Evolutionary conservation across 2,113 vertebrate species (phyloP).

Genomic region (Thomomys bottae): DNA sequence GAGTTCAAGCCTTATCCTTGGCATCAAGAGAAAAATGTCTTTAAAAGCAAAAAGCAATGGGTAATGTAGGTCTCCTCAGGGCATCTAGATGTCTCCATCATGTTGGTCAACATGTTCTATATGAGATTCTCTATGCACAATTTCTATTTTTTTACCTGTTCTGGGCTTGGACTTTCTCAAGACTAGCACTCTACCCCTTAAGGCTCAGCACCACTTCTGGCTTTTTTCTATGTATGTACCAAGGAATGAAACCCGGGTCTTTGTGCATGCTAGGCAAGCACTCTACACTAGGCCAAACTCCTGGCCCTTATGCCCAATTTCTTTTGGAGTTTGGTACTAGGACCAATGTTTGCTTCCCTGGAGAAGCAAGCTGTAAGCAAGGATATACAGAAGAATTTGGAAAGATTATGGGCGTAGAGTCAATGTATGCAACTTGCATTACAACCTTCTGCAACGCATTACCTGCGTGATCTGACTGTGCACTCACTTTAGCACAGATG

Average conservation of each 20-base stretch:
- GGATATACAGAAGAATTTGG: not conserved
- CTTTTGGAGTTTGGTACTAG: not conserved
- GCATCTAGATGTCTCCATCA: not conserved
- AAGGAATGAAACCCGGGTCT: no score
- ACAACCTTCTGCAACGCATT: not conserved
- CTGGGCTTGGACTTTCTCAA: no score
- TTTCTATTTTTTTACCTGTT: no score
- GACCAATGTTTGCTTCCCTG: not conserved
- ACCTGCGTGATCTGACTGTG: not conserved
- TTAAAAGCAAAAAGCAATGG: not conserved
- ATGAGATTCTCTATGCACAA: not conserved
- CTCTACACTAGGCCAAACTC: no score
- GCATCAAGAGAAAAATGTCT: no score
- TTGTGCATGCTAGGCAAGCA: no score
- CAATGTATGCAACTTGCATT: not conserved
- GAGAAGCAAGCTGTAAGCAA: not conserved
- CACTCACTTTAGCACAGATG: not conserved
- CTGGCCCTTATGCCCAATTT: not conserved
- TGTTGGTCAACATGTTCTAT: not conserved
- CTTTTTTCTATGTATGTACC: no score
- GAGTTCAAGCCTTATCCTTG: no score
- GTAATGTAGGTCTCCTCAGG: not conserved
- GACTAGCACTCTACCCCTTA: no score
- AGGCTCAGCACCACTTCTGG: no score
- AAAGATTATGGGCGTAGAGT: not conserved